Percentiles rank a stretch among this genome's conserved stretches.
phyloP scores from a whole-genome alignment of 2,888 invertebrate genomes.

The Acrobasis consociella region DNA sequence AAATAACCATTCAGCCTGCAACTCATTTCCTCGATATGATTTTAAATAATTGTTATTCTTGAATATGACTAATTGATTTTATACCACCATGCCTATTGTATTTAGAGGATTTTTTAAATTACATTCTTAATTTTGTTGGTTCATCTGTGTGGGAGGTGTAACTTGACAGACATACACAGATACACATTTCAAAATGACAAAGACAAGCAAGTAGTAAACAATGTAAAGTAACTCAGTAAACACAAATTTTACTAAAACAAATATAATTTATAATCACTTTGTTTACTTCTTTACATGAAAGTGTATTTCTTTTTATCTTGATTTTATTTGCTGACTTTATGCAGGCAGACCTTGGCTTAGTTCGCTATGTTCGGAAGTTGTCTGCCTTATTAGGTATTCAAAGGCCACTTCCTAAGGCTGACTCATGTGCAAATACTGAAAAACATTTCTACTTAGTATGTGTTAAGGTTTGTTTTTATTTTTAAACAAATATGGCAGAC shows the following conservation, averaged over 20 bases:
- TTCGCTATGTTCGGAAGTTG: conserved; percentile 45
- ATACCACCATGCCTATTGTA: too few species aligned
- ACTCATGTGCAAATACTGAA: background rate
- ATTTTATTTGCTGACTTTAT: conserved; percentile 15
- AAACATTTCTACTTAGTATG: background rate
- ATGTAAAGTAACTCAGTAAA: too few species aligned
- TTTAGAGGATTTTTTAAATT: too few species aligned
- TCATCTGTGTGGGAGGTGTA: too few species aligned
- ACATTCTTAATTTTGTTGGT: too few species aligned
- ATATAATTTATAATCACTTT: background rate
- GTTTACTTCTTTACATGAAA: background rate
- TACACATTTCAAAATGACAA: too few species aligned
- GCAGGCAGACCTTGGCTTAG: conserved; percentile 45
- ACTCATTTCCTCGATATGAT: background rate
- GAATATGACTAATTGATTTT: background rate
- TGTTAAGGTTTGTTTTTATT: background rate
- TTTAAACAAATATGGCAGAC: background rate
- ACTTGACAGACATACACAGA: too few species aligned
- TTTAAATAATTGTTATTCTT: background rate
- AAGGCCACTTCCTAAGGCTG: conserved; percentile 25
- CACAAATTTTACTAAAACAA: too few species aligned
- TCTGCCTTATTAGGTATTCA: conserved; percentile 25
- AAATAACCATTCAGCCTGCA: background rate
- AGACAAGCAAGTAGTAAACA: too few species aligned
- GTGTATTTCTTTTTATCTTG: conserved; percentile 7